Conservation (phyloP, 1,140 invertebrate species). For the Dreissena polymorpha region DNA sequence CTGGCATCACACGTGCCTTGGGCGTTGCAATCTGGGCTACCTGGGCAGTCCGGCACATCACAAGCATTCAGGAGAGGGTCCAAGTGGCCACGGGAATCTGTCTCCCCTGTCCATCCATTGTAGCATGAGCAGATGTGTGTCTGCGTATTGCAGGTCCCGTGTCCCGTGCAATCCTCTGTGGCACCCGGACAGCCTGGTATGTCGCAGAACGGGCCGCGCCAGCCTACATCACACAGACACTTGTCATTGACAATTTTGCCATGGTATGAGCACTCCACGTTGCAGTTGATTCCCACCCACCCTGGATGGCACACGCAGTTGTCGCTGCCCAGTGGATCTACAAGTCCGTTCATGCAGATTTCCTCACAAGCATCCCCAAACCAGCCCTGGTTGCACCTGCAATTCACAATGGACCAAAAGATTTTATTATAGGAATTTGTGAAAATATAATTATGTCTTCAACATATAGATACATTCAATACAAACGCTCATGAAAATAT, state of each 20-base stretch:
- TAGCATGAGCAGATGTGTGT: slow-evolving; percentile 66
- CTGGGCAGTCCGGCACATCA: slow-evolving; percentile 64
- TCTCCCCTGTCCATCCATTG: slow-evolving; percentile 68
- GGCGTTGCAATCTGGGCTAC: slow-evolving; percentile 59
- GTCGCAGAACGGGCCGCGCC: slow-evolving; percentile 67
- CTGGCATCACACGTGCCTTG: slow-evolving; percentile 57
- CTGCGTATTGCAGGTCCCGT: slow-evolving; percentile 69
- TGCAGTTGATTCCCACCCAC: slow-evolving; percentile 70
- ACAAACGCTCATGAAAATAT: too few species aligned
- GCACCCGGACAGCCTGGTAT: slow-evolving; percentile 69
- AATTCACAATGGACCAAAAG: background rate
- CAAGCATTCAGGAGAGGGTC: slow-evolving; percentile 49
- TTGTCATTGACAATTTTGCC: slow-evolving; percentile 55
- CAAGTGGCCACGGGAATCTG: background rate
- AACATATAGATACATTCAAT: too few species aligned
- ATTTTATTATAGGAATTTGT: too few species aligned
- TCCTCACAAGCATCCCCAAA: slow-evolving; percentile 63
- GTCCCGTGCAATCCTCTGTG: slow-evolving; percentile 65
- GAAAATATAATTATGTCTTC: too few species aligned
- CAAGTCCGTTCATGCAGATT: slow-evolving; percentile 63
- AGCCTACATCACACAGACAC: slow-evolving; percentile 68
- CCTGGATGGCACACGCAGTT: slow-evolving; percentile 69
- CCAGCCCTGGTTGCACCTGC: slow-evolving; percentile 52
- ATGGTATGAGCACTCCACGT: slow-evolving; percentile 68
- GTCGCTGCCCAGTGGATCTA: slow-evolving; percentile 61